Evolutionary conservation across 1,140 invertebrate genomes (phyloP).

Genomic region (Goniozus legneri): DNA sequence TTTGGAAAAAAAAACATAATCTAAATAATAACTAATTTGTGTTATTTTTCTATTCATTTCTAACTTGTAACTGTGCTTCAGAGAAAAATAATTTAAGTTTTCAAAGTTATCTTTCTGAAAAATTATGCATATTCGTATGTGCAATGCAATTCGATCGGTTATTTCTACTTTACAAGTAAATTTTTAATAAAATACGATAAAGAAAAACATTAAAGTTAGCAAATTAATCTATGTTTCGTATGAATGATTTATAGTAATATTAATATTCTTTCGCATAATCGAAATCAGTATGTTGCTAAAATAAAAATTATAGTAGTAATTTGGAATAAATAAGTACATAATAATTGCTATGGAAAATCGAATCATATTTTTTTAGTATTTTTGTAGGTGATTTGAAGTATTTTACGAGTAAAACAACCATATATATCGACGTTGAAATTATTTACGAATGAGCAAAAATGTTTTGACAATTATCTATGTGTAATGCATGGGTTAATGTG

Average conservation of each 20-base stretch:
- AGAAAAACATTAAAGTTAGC: background rate
- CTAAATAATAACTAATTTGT: background rate
- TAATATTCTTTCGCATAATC: background rate
- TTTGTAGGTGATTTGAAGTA: background rate
- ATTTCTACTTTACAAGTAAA: background rate
- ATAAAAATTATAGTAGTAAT: background rate
- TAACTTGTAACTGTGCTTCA: too few species aligned
- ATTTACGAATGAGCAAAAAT: too few species aligned
- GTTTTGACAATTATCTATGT: too few species aligned
- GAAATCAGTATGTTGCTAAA: background rate
- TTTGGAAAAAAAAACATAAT: background rate
- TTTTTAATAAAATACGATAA: background rate
- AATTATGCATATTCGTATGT: background rate
- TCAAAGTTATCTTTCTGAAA: background rate
- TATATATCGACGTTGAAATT: too few species aligned
- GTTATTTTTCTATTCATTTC: too few species aligned
- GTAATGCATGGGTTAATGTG: too few species aligned
- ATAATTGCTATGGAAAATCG: background rate
- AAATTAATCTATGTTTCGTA: background rate
- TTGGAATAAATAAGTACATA: background rate
- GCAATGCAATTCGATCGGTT: background rate
- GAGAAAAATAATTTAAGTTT: too few species aligned
- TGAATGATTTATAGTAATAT: background rate
- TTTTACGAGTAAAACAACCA: background rate
- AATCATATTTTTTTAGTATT: constrained; percentile 5